Percentiles rank a stretch among this genome's conserved stretches.
These are phyloP conservation scores for Drosophila anomalipes DNA, from an alignment of 2,888 invertebrate species.

Conservation along the genomic window DNA sequence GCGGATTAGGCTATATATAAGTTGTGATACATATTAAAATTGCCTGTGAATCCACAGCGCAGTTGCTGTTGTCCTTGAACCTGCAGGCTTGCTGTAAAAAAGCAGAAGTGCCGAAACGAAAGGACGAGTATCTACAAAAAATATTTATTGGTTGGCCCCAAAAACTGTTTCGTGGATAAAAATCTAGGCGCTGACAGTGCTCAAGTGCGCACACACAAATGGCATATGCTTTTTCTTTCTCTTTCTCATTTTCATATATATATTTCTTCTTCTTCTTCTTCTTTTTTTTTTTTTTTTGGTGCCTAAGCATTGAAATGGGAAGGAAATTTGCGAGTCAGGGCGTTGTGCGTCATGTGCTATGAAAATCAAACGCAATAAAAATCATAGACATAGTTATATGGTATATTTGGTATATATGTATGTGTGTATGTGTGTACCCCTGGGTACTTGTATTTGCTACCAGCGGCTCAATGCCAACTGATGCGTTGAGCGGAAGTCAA, in stretches of 20 bases:
- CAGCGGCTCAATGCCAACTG: conserved; percentile 53
- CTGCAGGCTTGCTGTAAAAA: conserved; percentile 38
- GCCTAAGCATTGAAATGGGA: background rate
- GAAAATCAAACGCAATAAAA: conserved; percentile 79
- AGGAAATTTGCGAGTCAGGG: conserved; percentile 1
- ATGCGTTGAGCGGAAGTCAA: conserved; percentile 55
- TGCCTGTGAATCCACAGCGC: conserved; percentile 18
- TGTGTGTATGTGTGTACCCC: conserved; percentile 5
- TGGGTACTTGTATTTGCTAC: conserved; percentile 4
- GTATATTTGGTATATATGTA: conserved; percentile 21
- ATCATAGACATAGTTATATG: conserved; percentile 54
- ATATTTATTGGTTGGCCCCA: conserved; percentile 64
- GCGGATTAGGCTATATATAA: conserved; percentile 3
- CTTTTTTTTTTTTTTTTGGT: conserved; percentile 2
- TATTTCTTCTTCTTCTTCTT: background rate
- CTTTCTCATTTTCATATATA: conserved; percentile 6
- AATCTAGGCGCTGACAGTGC: conserved; percentile 70
- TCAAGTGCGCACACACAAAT: conserved; percentile 67
- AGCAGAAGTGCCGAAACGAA: conserved; percentile 34
- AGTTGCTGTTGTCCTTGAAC: conserved; percentile 70
- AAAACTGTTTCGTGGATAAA: conserved; percentile 64
- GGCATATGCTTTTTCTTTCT: conserved; percentile 57
- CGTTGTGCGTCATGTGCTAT: conserved; percentile 72
- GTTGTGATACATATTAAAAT: conserved; percentile 6
- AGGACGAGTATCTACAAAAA: conserved; percentile 44